These are phyloP conservation scores for Parapristionchus giblindavisi DNA, from an alignment of 2,888 invertebrate genomes.

Conservation along the genomic window DNA sequence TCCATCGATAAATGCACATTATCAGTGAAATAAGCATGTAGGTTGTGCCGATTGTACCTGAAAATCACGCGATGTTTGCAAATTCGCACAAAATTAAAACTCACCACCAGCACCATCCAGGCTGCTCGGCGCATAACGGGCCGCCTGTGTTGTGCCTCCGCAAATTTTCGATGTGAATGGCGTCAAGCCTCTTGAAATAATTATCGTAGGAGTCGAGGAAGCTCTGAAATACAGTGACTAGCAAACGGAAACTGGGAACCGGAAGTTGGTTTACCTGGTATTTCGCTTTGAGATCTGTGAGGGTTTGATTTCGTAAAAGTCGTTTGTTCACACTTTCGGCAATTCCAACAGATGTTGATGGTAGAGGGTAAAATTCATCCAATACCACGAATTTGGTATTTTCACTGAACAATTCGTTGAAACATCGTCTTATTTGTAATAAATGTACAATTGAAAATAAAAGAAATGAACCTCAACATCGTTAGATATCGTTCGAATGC, in stretches of 20 bases:
- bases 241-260: no score
- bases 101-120: constrained; percentile 30
- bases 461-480: neutral
- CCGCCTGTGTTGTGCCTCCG: constrained; percentile 30
- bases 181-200: constrained; percentile 19
- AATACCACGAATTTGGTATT: constrained; percentile 15
- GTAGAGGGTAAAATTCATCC: constrained; percentile 28
- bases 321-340: constrained; percentile 18
- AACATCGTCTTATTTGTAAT: neutral
- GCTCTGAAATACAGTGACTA: no score
- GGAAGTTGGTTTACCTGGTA: neutral
- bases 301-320: constrained; percentile 16
- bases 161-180: neutral
- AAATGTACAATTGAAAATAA: neutral
- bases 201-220: neutral
- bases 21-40: constrained; percentile 25
- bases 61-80: neutral
- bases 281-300: constrained; percentile 7
- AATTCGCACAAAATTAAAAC: neutral
- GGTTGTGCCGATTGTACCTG: constrained; percentile 25
- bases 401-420: neutral
- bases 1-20: constrained; percentile 13
- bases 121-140: constrained; percentile 18
- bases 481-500: constrained; percentile 4
- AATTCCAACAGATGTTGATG: neutral